phyloP scores from a whole-genome alignment of 2,113 vertebrate species.

The Motacilla alba region DNA sequence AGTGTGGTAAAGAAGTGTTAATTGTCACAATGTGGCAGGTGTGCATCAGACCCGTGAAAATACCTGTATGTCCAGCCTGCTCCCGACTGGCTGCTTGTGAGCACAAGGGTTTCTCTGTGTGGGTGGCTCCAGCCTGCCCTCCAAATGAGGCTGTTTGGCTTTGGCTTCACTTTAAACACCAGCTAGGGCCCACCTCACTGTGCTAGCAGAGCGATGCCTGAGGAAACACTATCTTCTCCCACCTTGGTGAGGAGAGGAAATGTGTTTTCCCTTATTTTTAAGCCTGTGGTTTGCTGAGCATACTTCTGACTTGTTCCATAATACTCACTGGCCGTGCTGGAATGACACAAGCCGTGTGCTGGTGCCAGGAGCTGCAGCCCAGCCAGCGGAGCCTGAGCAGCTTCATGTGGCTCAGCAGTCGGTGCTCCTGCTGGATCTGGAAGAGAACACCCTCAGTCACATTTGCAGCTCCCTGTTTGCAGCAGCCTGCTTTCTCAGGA shows the following conservation, averaged over 20 bases:
- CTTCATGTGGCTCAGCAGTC: accelerated
- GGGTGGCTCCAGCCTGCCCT: not conserved
- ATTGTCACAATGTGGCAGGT: not conserved
- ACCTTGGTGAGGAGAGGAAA: conserved; percentile 15
- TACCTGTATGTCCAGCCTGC: accelerated
- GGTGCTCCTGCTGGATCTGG: not conserved
- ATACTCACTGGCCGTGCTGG: not conserved
- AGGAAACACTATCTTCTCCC: not conserved
- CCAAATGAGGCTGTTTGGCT: not conserved
- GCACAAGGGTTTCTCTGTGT: not conserved
- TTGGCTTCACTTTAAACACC: not conserved
- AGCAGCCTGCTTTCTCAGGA: not conserved
- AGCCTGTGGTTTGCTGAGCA: conserved; percentile 32
- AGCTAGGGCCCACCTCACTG: not conserved
- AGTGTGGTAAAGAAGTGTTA: not conserved
- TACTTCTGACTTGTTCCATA: conserved; percentile 23
- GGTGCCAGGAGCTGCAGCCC: not conserved
- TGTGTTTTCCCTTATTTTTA: conserved; percentile 32
- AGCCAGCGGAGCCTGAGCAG: not conserved
- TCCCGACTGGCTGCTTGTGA: not conserved
- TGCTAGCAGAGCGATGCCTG: not conserved
- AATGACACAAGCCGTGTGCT: accelerated
- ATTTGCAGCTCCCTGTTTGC: accelerated
- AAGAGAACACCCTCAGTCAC: not conserved
- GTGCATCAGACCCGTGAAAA: not conserved